phyloP scores from a whole-genome alignment of 2,888 invertebrate genomes.

The Lapara coniferarum region DNA sequence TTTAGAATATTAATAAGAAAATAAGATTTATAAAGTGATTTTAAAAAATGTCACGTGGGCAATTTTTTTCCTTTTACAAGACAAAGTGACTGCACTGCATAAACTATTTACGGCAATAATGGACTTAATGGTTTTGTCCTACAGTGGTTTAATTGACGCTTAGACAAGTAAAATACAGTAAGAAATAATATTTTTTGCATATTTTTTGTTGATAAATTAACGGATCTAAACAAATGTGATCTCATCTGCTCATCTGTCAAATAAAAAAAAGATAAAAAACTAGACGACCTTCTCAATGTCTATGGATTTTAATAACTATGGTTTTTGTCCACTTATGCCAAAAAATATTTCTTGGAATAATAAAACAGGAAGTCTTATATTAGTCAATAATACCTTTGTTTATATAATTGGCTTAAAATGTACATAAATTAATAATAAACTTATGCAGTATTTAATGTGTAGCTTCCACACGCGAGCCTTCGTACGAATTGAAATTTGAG shows the following conservation, averaged over 20 bases:
- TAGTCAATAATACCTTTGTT: background rate
- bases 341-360: background rate
- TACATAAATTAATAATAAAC: too few species aligned
- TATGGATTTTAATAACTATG: background rate
- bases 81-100: too few species aligned
- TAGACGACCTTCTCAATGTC: slow-evolving; percentile 17
- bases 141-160: background rate
- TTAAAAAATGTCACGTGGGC: too few species aligned
- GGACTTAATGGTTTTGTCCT: background rate
- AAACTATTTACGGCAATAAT: too few species aligned
- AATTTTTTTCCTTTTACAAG: too few species aligned
- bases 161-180: background rate
- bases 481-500: too few species aligned
- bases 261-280: background rate
- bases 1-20: too few species aligned
- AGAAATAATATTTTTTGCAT: background rate
- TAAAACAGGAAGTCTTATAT: background rate
- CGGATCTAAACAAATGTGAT: background rate
- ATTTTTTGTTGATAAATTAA: background rate
- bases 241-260: background rate
- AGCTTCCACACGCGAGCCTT: too few species aligned
- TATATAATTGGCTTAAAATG: background rate
- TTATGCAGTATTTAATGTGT: too few species aligned
- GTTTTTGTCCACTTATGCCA: slow-evolving; percentile 6
- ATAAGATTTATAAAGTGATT: too few species aligned